Conservation (phyloP, 2,113 vertebrate species). For the Zosterops pallidus region DNA sequence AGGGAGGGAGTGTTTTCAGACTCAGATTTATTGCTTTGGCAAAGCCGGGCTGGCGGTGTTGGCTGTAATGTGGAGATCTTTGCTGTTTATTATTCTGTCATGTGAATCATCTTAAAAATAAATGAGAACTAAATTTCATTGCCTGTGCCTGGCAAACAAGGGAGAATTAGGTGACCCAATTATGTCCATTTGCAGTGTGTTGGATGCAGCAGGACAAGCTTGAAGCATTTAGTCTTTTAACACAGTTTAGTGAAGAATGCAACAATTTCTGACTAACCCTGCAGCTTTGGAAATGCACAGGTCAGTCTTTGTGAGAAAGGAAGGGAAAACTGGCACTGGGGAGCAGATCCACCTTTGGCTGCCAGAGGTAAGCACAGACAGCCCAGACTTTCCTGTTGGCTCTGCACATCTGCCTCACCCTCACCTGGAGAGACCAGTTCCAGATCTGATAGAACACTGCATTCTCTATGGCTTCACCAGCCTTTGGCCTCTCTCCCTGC, state of each 20-base stretch:
- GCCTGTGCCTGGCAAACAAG: not conserved
- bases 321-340: not conserved
- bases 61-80: not conserved
- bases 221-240: not conserved
- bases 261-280: not conserved
- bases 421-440: not conserved
- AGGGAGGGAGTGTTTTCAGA: not conserved
- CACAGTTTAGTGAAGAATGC: not conserved
- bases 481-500: not conserved
- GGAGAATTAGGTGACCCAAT: slow-evolving; percentile 43
- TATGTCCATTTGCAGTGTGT: not conserved
- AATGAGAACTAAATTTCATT: slow-evolving; percentile 32
- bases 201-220: not conserved
- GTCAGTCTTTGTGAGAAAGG: not conserved
- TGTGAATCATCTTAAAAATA: slow-evolving; percentile 25
- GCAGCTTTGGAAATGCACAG: not conserved
- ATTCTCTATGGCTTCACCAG: not conserved
- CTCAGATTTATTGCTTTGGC: not conserved
- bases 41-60: not conserved
- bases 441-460: not conserved
- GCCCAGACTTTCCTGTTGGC: not conserved
- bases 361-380: not conserved
- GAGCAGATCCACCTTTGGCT: not conserved
- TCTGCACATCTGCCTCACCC: not conserved
- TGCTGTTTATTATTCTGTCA: slow-evolving; percentile 16